Base-by-base conservation (phyloP, 2,888 invertebrate species). In the Caenorhabditis sp. region DNA sequence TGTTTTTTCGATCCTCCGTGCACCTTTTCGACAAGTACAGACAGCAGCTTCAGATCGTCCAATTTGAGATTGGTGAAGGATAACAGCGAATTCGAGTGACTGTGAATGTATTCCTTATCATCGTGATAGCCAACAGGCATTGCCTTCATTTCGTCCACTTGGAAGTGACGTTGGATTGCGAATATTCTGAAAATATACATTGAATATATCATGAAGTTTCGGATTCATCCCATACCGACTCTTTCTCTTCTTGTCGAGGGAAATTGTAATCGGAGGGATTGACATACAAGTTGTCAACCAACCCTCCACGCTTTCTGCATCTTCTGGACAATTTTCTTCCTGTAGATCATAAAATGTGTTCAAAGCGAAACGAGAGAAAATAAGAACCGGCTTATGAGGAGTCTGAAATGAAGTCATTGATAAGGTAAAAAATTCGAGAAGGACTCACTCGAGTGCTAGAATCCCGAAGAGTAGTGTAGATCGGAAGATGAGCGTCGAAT, bases 311-410 rank as follows among this genome's bases (percentile, higher is more conserved):
- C 1, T 66, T 26, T 63, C 28, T 5, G 26, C 31, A 61, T 54
- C 44, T 35, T 24, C 28, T 24, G 54, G 51, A 26, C 82, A 82
- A 28, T 82, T 66, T 24, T 72, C 58, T 14, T 24, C 19, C 19
- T 72, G 54, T 14, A 73, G 61, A 26, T 77, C 73, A 41, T 73
- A 73, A 16, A 82, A 77, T 24, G 56, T 49, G 8, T 77, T 73
- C 24, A 82, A 16, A 38, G 82, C 82, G 54, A 59, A 77, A 24
- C 77, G 66, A 28, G 82, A 82, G 19, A 82, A 47, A 4, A 82
- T 68, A 8, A 73, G 31, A 1, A 77, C 51, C 6, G 82, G 82
- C 8, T 59, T 56, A 44, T 82, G 82, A 26, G 68, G 51, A 14
- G 49, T 54, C 82, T 82, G 68, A 19, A 76, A 76, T 69, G n/a